Conservation (phyloP, 1,140 invertebrate species). For the Stegodyphus dumicola region DNA sequence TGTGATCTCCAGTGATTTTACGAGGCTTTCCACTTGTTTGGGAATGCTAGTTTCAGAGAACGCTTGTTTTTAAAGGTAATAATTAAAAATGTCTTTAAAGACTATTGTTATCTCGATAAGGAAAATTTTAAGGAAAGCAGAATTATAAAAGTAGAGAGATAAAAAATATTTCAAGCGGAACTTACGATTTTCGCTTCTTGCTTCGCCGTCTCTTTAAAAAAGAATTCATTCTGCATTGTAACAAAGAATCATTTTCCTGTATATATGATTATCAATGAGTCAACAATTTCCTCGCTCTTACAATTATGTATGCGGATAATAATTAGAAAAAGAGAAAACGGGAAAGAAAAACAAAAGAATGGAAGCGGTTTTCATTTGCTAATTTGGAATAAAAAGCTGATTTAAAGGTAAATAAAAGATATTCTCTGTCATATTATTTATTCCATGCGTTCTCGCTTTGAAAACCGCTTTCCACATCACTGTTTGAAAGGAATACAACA, state of each 20-base stretch:
- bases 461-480: not conserved
- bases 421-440: conserved; percentile 4
- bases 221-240: conserved; percentile 8
- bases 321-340: no score
- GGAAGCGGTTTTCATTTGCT: no score
- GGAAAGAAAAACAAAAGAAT: no score
- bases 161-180: conserved; percentile 2
- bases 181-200: conserved; percentile 22
- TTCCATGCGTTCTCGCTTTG: not conserved
- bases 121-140: not conserved
- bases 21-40: no score
- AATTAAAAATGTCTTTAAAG: no score
- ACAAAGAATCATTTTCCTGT: not conserved
- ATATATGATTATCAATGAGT: no score
- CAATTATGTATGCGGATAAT: no score
- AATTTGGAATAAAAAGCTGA: not conserved
- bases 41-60: no score
- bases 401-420: not conserved
- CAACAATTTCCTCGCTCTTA: no score
- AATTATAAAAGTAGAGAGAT: not conserved
- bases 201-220: not conserved
- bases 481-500: not conserved
- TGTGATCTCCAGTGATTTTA: no score
- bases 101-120: no score
- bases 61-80: no score